Evolutionary conservation across 2,113 vertebrate genomes (phyloP).

Genomic region (Hydropotes inermis): DNA sequence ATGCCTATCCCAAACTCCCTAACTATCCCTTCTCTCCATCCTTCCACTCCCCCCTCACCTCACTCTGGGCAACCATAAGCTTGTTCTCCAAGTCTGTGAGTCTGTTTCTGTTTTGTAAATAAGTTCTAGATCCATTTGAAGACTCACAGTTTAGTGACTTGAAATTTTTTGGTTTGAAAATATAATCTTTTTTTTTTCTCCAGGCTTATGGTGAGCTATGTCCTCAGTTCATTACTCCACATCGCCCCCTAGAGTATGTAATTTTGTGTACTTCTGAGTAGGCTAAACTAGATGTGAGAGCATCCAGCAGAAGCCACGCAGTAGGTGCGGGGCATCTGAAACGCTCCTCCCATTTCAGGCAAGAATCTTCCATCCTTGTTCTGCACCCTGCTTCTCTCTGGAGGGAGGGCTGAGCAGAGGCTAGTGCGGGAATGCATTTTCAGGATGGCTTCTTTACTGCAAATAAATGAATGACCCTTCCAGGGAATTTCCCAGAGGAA

Average conservation of each 20-base stretch:
- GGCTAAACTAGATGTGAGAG: neutral
- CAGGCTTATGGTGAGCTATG: neutral
- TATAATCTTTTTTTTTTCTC: neutral
- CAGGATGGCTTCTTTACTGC: neutral
- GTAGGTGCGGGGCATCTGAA: neutral
- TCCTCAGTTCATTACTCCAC: neutral
- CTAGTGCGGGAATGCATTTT: neutral
- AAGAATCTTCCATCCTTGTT: neutral
- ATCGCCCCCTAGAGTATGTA: neutral
- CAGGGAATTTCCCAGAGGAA: slow-evolving; percentile 34
- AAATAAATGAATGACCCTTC: neutral
- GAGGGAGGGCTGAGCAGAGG: neutral
- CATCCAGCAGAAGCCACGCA: neutral
- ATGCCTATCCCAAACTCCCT: neutral
- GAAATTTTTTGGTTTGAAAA: neutral
- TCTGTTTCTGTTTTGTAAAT: neutral
- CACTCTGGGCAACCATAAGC: neutral
- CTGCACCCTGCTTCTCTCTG: neutral
- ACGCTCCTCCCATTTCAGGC: neutral
- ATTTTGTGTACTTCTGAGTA: neutral
- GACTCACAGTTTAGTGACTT: neutral
- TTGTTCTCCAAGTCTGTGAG: neutral
- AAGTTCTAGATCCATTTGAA: neutral
- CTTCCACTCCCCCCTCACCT: neutral
- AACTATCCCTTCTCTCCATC: neutral